Percentiles rank a stretch among this genome's conserved stretches.
These are phyloP conservation scores for Carollia perspicillata DNA, from an alignment of 2,113 vertebrate species.

Conservation along the genomic window DNA sequence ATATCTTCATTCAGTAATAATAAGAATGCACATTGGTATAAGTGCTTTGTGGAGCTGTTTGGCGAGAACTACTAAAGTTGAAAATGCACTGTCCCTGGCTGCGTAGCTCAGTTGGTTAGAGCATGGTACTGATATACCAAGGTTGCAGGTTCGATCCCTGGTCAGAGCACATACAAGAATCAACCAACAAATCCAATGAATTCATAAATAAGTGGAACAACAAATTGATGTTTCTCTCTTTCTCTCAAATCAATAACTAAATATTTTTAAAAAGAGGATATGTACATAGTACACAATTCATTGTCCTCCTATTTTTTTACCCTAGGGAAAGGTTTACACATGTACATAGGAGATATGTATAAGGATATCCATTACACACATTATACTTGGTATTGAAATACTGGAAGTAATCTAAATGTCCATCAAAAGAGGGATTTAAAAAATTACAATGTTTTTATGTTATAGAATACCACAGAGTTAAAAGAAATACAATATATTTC, in stretches of 20 bases:
- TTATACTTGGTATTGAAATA: constrained; percentile 20
- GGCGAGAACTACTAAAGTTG: neutral
- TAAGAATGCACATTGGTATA: neutral
- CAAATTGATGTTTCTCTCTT: neutral
- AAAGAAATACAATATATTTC: constrained; percentile 5
- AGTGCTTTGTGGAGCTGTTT: neutral
- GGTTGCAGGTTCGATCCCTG: neutral
- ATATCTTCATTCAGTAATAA: neutral
- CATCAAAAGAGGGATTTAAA: neutral
- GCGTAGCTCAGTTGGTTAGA: neutral
- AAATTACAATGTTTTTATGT: neutral
- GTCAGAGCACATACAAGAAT: neutral
- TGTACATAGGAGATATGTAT: neutral
- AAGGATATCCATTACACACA: neutral
- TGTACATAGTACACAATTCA: neutral
- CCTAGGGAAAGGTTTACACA: neutral
- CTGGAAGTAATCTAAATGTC: constrained; percentile 4
- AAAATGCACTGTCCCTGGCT: neutral
- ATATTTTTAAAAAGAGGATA: neutral
- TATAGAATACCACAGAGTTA: neutral
- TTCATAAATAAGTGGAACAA: neutral
- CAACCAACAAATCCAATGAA: neutral
- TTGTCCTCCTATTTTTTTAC: neutral
- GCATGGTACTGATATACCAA: neutral
- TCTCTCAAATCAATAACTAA: neutral